Conservation (phyloP, 2,113 vertebrate genomes). For the Regulus satrapa region DNA sequence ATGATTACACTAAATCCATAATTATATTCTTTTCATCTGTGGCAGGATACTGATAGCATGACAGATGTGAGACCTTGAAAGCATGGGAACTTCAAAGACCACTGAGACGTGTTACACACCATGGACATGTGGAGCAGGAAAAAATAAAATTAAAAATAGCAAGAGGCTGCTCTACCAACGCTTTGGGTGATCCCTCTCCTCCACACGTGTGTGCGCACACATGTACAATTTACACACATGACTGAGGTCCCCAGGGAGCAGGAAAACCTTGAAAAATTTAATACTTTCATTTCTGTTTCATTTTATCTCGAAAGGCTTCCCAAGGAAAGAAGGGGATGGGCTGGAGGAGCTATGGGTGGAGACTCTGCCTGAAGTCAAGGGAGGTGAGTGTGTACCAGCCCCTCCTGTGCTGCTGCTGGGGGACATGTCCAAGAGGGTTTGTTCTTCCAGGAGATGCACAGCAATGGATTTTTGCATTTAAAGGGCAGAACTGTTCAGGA, state of each 20-base stretch:
- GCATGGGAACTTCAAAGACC: constrained; percentile 50
- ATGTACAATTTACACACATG: rapidly evolving
- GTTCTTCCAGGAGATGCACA: not conserved
- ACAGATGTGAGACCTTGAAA: constrained; percentile 48
- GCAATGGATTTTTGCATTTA: not conserved
- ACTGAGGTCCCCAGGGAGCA: not conserved
- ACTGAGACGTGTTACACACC: constrained; percentile 4
- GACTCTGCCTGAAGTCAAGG: not conserved
- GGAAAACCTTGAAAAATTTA: not conserved
- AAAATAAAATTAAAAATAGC: not conserved
- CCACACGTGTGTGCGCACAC: not conserved
- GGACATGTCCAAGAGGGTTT: not conserved
- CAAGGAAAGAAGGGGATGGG: not conserved
- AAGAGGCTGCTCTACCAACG: not conserved
- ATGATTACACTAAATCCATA: constrained; percentile 66
- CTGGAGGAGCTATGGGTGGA: not conserved
- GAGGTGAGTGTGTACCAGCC: rapidly evolving
- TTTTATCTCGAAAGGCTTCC: not conserved
- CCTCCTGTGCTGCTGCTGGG: not conserved
- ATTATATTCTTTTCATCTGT: constrained; percentile 63
- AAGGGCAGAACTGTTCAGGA: not conserved
- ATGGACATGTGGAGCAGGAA: constrained; percentile 6
- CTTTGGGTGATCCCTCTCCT: not conserved
- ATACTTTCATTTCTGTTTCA: not conserved
- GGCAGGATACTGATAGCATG: not conserved